Base-by-base conservation (phyloP, 1,140 invertebrate species). In the Drosophila ohnishii region DNA sequence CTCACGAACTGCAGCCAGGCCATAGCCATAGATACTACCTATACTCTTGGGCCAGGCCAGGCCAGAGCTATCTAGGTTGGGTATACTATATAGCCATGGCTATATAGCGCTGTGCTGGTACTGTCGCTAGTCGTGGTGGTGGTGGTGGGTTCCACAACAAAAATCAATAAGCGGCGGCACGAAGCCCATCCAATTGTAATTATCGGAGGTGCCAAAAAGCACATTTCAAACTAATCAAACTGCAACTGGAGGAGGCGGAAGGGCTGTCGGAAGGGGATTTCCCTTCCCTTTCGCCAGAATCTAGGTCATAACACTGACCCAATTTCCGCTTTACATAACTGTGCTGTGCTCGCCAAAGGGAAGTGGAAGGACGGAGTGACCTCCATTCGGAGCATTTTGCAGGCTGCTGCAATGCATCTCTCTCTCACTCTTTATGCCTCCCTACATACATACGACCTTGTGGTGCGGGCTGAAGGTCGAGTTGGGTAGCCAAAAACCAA, bases 241-340 rank as follows among this genome's bases (percentile, higher is more conserved):
- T 50, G 69, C 69, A 71, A 30, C 35, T 53, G 4, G 28, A 14
- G 34, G n/a, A 11, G 16, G 5, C 2, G 11, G 42, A 19, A 19
- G 11, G 42, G 11, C n/a, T 19, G 42, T 11, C 11, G 30, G 16
- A 11, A 14, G 34, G 39, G 48, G 19, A 22, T n/a, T 55, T 55
- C 13, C 50, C 50, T 22, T 6, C 10, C 16, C 10, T 16, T 14
- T 22, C 22, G 0, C 5, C 13, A 30, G 37, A 62, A 88, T 80
- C 80, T 88, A 40, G 84, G 84, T 88, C 84, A 80, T 84, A 88
- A 88, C 84, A 88, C 84, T 88, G 84, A 88, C 84, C 84, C 66
- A 88, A 83, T 80, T 88, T 58, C 25, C 32, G 30, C 37, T 47
- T 82, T 65, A 60, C 61, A 73, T 72, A 77, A 80, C 45, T 47